These are phyloP conservation scores for Drosophila koepferae DNA, from an alignment of 2,888 invertebrate genomes.

Conservation along the genomic window DNA sequence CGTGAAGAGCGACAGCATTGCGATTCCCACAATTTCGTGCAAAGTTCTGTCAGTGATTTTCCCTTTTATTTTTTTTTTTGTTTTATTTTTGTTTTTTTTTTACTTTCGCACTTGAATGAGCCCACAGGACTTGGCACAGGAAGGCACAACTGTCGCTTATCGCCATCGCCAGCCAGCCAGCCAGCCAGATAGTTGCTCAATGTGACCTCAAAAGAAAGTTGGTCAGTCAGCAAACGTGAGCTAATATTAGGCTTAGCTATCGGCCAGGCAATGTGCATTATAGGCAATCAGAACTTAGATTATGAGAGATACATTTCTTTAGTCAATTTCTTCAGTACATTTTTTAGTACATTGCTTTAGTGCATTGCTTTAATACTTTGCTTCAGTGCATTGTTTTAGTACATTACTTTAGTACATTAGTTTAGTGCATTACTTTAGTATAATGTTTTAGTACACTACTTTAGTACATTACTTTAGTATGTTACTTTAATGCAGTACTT, in stretches of 20 bases:
- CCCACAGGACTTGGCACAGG: not conserved
- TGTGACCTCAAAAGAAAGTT: constrained; percentile 1
- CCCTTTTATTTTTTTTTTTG: constrained; percentile 4
- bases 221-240: not conserved
- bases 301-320: too few relatives aligned
- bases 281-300: not conserved
- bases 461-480: too few relatives aligned
- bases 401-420: too few relatives aligned
- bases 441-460: too few relatives aligned
- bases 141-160: constrained; percentile 13
- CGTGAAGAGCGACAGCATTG: constrained; percentile 16
- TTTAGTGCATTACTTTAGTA: too few relatives aligned
- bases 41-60: constrained; percentile 21
- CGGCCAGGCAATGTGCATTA: not conserved
- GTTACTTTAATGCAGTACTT: too few relatives aligned
- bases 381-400: too few relatives aligned
- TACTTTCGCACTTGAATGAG: constrained; percentile 17
- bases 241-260: not conserved
- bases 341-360: too few relatives aligned
- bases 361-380: too few relatives aligned
- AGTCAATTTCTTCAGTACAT: too few relatives aligned
- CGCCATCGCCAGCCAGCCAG: constrained; percentile 4
- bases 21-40: constrained; percentile 27
- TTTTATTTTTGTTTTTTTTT: not conserved
- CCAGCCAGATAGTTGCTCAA: constrained; percentile 1